Base-by-base conservation (phyloP, 2,113 vertebrate species). In the Bos indicus region DNA sequence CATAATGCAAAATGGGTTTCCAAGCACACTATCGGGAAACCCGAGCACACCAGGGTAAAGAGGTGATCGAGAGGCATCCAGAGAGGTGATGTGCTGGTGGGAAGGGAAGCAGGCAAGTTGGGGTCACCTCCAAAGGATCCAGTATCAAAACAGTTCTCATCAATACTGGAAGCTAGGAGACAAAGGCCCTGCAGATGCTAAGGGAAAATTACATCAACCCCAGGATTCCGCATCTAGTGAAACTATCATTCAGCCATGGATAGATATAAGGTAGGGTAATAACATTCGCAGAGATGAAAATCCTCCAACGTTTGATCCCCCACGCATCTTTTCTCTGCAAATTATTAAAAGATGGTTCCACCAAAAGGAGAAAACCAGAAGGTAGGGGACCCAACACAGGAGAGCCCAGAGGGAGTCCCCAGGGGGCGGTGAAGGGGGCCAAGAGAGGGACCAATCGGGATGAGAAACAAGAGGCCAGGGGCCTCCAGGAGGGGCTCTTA, bases 371-470 rank as follows among this genome's bases (percentile, higher is more conserved):
- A 67, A 91, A 67, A 12, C 43, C 10, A 36, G 25, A 67, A 23
- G 21, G 23, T 30, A 52, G 3, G 25, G 15, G 14, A 28, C 11
- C 36, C 7, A 25, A 7, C 60, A n/a, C 1, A 43, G 30, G 30
- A 46, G 6, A 87, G 23, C 77, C 36, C 7, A 33, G 25, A 90
- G 12, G 4, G 25, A 11, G 3, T 4, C 0, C 60, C 62, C 5
- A 1, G 2, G 2, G 48, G 14, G 1, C 2, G 19, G 43, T 2
- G 6, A 67, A 36, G 12, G 48, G 48, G 36, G 7, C 5, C 26
- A 43, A 56, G 21, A 14, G 9, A 5, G 19, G 16, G 13, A 40
- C 21, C 60, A 9, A 1, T 12, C 23, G 59, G 15, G 71, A 14
- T 28, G 9, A 9, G 11, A 80, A 17, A 23, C 56, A 77, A 83